Base-by-base conservation (phyloP, 2,888 invertebrate species). In the Boloria euphrosyne region DNA sequence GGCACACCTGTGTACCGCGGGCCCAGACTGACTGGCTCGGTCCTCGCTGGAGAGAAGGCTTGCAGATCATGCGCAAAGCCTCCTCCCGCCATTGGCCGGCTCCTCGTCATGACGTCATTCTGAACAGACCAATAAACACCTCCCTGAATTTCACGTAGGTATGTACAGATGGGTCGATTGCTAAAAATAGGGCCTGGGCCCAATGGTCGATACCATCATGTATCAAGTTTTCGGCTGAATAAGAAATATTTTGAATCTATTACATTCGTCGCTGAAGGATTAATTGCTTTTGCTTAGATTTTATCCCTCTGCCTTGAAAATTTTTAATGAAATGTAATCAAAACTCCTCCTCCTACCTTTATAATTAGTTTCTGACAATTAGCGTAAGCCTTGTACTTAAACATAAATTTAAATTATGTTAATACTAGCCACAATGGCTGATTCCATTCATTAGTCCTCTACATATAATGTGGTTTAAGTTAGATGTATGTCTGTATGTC, bases 91-190 rank as follows among this genome's bases (percentile, higher is more conserved):
- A 87, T 93, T 93, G 93, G 93, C 75, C 75, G 78, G 71, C 55
- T 61, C 67, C 62, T 54, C 65, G 73, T 73, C 71, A 86, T 90
- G 90, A 90, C 90, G 91, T 90, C 89, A 90, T 82, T 66, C 68
- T 69, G 74, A 74, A 71, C 73, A 76, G 64, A 62, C 91, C 90
- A 91, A 91, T 90, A 47, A 72, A 55, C 47, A 13, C 64, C 68
- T 67, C 76, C 31, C 90, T 90, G 90, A 91, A 91, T 86, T 52
- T 89, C 89, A 87, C 75, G 90, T 91, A 91, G 91, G 90, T 90
- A 90, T 85, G 83, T 73, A 76, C 72, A 71, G 78, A 74, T 75
- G 79, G 88, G 86, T 89, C 88, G 89, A 88, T 88, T 72, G 77
- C 86, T 90, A 89, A 89, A 91, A 86, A 90, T 91, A 90, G 87